These are phyloP conservation scores for Megaustenia siamemsis DNA, from an alignment of 2,888 invertebrate genomes.

Conservation along the genomic window DNA sequence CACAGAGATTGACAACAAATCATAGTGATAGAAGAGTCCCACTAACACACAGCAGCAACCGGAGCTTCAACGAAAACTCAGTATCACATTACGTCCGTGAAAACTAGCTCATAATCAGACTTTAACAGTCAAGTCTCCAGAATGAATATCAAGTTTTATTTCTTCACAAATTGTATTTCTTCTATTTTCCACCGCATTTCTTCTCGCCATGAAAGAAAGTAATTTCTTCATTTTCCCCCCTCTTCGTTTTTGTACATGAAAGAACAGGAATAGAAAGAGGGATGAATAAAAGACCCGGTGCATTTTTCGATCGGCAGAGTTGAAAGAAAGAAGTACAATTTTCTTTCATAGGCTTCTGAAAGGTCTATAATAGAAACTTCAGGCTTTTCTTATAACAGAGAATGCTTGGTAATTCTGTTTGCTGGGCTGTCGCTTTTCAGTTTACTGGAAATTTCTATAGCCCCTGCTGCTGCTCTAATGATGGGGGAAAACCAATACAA, in stretches of 20 bases:
- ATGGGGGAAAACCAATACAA: neutral
- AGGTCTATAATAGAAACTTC: constrained; percentile 9
- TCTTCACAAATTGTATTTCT: neutral
- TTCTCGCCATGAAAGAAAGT: neutral
- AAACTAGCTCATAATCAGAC: neutral
- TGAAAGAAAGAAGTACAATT: constrained; percentile 5
- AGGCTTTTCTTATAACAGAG: neutral
- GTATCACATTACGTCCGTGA: neutral
- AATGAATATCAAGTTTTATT: constrained; percentile 12
- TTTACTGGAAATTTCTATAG: constrained; percentile 12
- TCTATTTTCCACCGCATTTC: neutral
- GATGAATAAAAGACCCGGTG: neutral
- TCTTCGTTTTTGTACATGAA: neutral
- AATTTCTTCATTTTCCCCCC: neutral
- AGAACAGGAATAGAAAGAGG: constrained; percentile 2
- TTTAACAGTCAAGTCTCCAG: neutral
- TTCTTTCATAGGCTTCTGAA: constrained; percentile 16
- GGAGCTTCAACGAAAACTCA: neutral
- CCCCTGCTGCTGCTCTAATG: neutral
- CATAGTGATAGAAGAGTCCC: neutral
- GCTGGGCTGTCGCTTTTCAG: constrained; percentile 31
- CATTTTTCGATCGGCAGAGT: constrained; percentile 1
- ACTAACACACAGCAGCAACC: neutral
- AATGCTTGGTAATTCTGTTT: neutral
- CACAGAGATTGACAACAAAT: neutral